Percentiles rank a stretch among this genome's conserved stretches.
phyloP scores from a whole-genome alignment of 2,888 invertebrate genomes.

The Cryptus viduatorius region DNA sequence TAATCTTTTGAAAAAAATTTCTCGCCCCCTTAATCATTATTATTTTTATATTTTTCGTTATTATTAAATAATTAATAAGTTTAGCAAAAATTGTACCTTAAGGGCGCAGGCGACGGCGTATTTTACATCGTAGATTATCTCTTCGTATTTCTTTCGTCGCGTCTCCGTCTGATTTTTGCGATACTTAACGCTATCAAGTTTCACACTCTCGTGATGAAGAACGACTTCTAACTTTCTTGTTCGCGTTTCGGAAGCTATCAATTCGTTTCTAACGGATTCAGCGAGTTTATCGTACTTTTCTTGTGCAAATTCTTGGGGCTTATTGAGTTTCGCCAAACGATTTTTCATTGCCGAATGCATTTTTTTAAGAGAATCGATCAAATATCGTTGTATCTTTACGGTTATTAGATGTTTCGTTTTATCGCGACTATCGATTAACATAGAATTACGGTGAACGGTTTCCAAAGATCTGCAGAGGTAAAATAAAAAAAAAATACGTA shows the following conservation, averaged over 20 bases:
- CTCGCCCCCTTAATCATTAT: background rate
- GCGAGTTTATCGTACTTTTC: slow-evolving; percentile 60
- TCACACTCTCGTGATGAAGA: slow-evolving; percentile 72
- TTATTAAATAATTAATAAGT: background rate
- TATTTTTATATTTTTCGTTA: too few species aligned
- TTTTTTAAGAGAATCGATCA: slow-evolving; percentile 68
- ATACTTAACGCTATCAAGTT: slow-evolving; percentile 65
- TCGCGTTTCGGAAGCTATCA: slow-evolving; percentile 31
- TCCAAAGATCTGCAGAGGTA: slow-evolving; percentile 24
- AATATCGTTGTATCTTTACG: slow-evolving; percentile 70
- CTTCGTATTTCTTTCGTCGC: slow-evolving; percentile 68
- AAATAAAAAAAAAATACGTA: background rate
- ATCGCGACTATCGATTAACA: slow-evolving; percentile 15
- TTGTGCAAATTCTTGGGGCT: slow-evolving; percentile 30
- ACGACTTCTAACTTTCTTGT: slow-evolving; percentile 70
- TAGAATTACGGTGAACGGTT: slow-evolving; percentile 30
- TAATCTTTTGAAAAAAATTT: slow-evolving; percentile 39
- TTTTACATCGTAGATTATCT: slow-evolving; percentile 75
- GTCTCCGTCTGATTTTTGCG: slow-evolving; percentile 60
- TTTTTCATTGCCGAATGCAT: slow-evolving; percentile 49
- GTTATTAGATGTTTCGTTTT: slow-evolving; percentile 65
- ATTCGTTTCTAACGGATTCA: slow-evolving; percentile 39
- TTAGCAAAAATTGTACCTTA: slow-evolving; percentile 69
- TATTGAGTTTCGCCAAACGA: slow-evolving; percentile 47
- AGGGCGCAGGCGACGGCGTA: slow-evolving; percentile 74